A percentile compares a stretch with the other conserved stretches of the same genome.
phyloP scores from a whole-genome alignment of 23 tunicate species.

The Phallusia fumigata region DNA sequence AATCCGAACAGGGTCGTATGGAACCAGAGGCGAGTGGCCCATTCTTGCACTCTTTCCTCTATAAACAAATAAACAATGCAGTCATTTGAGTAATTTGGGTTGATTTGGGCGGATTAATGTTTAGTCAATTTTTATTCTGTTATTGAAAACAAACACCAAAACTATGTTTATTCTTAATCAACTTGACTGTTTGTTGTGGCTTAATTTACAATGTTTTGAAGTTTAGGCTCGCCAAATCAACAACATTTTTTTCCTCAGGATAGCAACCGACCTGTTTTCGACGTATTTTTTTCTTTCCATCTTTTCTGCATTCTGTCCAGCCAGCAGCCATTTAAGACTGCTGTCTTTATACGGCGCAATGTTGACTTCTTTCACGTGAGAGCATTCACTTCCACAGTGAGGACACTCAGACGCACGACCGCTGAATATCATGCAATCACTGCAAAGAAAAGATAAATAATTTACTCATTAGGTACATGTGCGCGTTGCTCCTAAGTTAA shows the following conservation, averaged over 20 bases:
- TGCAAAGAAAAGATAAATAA: background rate
- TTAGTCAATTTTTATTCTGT: no score
- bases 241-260: no score
- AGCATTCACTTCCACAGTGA: slow-evolving; percentile 61
- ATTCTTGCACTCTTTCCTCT: slow-evolving; percentile 73
- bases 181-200: no score
- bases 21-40: slow-evolving; percentile 50
- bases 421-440: slow-evolving; percentile 70
- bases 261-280: slow-evolving; percentile 31
- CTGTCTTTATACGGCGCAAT: slow-evolving; percentile 49
- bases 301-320: slow-evolving; percentile 57
- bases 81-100: no score
- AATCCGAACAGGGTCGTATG: slow-evolving; percentile 14
- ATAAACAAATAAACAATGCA: background rate
- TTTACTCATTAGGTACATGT: no score
- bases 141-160: no score
- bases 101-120: no score
- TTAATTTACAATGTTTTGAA: no score
- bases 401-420: slow-evolving; percentile 54
- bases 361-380: slow-evolving; percentile 52
- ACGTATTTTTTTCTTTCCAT: slow-evolving; percentile 50
- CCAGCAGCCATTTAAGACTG: slow-evolving; percentile 56
- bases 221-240: no score
- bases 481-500: no score
- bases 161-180: no score